phyloP scores from a whole-genome alignment of 1,140 invertebrate genomes.

The Drosophila bifasciata region DNA sequence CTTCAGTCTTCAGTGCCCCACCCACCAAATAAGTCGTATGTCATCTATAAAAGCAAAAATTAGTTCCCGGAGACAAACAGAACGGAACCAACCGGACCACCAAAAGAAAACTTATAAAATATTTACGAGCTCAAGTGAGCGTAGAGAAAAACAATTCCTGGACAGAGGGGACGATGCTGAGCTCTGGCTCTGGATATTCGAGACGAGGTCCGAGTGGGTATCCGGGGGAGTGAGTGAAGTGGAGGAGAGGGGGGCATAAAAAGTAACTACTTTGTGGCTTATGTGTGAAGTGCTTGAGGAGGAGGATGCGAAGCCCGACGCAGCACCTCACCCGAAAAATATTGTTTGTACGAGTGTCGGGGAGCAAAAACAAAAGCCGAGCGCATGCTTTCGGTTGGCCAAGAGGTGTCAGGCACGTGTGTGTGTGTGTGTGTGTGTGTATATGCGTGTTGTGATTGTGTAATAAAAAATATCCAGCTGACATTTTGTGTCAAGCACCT shows the following conservation, averaged over 20 bases:
- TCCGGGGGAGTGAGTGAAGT: constrained; percentile 48
- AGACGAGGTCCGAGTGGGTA: constrained; percentile 5
- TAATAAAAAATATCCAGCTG: constrained; percentile 83
- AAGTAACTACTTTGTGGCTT: constrained; percentile 82
- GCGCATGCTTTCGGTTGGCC: constrained; percentile 26
- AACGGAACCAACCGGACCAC: neutral
- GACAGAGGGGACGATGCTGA: neutral
- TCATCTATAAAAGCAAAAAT: constrained; percentile 71
- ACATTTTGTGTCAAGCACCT: constrained; percentile 83
- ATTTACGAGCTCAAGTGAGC: constrained; percentile 75
- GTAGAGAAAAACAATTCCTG: constrained; percentile 42
- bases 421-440: constrained; percentile 9
- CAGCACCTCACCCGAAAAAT: constrained; percentile 12
- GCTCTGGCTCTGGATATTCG: neutral
- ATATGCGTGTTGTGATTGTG: constrained; percentile 71
- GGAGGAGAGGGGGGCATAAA: constrained; percentile 68
- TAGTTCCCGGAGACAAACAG: constrained; percentile 50
- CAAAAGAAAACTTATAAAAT: constrained; percentile 72
- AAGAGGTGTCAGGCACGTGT: constrained; percentile 30
- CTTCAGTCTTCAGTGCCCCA: neutral
- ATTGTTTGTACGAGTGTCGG: constrained; percentile 31
- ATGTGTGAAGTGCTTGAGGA: constrained; percentile 58
- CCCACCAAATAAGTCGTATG: constrained; percentile 53
- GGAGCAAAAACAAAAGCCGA: constrained; percentile 45
- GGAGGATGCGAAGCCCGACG: too few species aligned